These are phyloP conservation scores for Xestoiulus laeticollis DNA, from an alignment of 2,888 invertebrate genomes.

Conservation along the genomic window DNA sequence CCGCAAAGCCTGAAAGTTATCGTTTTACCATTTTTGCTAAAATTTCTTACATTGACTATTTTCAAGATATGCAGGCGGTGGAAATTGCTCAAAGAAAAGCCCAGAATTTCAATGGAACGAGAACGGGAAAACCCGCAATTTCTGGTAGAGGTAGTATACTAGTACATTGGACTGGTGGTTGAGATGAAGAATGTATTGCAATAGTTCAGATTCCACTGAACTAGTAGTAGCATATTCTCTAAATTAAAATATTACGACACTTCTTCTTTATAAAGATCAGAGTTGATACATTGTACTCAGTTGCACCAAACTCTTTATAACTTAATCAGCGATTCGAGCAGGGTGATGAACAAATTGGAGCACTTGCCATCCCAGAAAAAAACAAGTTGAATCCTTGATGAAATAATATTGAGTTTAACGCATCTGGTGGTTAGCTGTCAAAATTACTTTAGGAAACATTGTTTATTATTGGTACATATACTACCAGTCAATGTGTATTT, in stretches of 20 bases:
- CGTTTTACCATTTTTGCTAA: background rate
- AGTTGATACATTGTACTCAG: background rate
- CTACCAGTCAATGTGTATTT: background rate
- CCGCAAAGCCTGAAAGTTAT: background rate
- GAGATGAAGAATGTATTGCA: background rate
- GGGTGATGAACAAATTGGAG: no score
- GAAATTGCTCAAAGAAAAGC: constrained; percentile 40
- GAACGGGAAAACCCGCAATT: background rate
- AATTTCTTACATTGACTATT: background rate
- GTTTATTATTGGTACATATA: background rate
- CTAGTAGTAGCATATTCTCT: background rate
- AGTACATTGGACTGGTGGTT: background rate
- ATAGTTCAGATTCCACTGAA: no score
- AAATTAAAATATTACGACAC: background rate
- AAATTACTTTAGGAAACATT: background rate
- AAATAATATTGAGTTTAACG: background rate
- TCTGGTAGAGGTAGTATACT: background rate
- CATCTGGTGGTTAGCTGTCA: background rate
- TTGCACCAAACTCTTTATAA: background rate
- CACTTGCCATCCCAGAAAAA: background rate
- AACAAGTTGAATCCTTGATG: background rate
- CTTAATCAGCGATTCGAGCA: background rate
- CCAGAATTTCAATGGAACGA: background rate
- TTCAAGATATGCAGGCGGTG: constrained; percentile 16
- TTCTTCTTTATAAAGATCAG: background rate